Evolutionary conservation across 2,797 vertebrate species (phyloP), one percentile per base, ranked within the genome.

Genomic region (Typhlichthys subterraneus): DNA sequence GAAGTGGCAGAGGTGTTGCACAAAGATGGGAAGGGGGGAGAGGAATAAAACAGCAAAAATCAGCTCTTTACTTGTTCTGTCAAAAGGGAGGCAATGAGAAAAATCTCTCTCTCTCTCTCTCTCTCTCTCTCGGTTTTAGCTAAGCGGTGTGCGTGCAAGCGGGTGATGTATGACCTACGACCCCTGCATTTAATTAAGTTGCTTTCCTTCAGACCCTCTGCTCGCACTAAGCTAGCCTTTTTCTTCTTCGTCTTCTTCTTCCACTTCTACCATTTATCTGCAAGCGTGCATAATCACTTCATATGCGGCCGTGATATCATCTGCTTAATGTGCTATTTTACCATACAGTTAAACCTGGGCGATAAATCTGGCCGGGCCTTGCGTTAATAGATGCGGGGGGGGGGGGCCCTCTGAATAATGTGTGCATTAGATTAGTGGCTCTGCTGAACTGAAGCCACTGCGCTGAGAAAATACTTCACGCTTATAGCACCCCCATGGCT

Each of bases 271-370:
- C 14, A 68, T 61, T 72, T 79, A 87, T 86, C 82, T 83, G 70
- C 80, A 78, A 84, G 81, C 84, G 78, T 68, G 88, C 85, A 86
- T 90, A 92, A 92, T 93, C 80, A 91, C 92, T 92, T 88, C 81
- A 88, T 87, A 91, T 87, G 85, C 59, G 58, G 62, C 33, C 8
- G 54, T 77, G 84, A 93, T 93, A 92, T 93, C 89, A 93, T 93
- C 91, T 91, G 89, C 91, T 87, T 93, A 93, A 93, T 92, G 91
- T 33, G 85, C 88, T 91, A 89, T 92, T 92, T 93, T 92, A 90
- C 90, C 85, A 90, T 92, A 91, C 86, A 89, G 90, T 91, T 93
- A 93, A 93, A 93, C 79, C 85, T 71, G 75, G 77, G 87, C 62
- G 70, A 93, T 93, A 92, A 93, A 93, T 93, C 90, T 91, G 81